Conservation (phyloP, 2,797 vertebrate species). For the Oceanodroma leucorhoa region DNA sequence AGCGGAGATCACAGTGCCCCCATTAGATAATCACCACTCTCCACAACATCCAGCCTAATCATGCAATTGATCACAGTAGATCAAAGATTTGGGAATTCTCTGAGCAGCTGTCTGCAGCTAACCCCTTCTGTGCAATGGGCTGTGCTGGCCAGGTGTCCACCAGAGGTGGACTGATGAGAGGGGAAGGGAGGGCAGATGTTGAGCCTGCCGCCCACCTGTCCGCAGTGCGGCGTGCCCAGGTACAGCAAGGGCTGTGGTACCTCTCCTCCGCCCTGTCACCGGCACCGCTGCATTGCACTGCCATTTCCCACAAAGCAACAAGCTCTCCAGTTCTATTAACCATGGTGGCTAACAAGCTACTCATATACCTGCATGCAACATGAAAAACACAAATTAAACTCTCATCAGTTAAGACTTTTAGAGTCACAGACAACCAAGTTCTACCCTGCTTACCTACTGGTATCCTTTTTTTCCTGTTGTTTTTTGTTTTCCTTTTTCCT, state of each 20-base stretch:
- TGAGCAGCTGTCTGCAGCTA: not conserved
- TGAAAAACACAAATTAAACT: not conserved
- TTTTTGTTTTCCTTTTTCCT: not conserved
- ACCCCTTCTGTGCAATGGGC: not conserved
- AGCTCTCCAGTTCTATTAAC: not conserved
- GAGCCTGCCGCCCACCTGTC: not conserved
- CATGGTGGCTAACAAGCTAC: not conserved
- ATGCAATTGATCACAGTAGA: not conserved
- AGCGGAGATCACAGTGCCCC: not conserved
- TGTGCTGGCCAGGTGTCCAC: not conserved
- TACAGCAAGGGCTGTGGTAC: fast-evolving
- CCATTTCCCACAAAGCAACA: not conserved
- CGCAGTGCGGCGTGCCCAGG: not conserved
- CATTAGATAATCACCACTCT: not conserved
- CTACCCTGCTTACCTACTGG: not conserved
- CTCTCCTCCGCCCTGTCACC: not conserved
- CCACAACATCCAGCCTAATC: not conserved
- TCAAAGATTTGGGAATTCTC: constrained; percentile 11
- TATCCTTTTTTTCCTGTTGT: not conserved
- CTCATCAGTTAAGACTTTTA: not conserved
- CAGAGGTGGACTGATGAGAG: not conserved
- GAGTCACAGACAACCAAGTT: not conserved
- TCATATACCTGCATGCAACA: not conserved
- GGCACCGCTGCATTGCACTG: not conserved
- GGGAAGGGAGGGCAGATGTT: not conserved